A percentile compares a stretch with the other conserved stretches of the same genome.
Conservation (phyloP, 2,113 vertebrate genomes). For the Numenius arquata region DNA sequence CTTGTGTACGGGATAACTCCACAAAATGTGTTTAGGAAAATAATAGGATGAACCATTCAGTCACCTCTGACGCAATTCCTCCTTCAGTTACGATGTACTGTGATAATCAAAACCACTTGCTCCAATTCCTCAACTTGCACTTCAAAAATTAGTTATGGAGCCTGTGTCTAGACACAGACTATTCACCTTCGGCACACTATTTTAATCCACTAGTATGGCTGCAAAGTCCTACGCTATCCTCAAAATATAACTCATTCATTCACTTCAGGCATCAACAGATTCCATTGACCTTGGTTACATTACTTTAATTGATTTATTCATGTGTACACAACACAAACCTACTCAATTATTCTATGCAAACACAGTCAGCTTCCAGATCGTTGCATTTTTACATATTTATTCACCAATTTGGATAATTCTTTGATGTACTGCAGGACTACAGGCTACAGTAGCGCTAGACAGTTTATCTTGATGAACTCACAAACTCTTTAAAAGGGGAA, state of each 20-base stretch:
- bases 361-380: constrained; percentile 31
- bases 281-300: constrained; percentile 26
- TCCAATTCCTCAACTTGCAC: neutral
- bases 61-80: neutral
- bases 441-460: neutral
- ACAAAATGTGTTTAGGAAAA: neutral
- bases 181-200: neutral
- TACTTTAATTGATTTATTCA: constrained; percentile 43
- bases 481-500: neutral
- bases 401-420: neutral
- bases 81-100: neutral
- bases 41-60: neutral
- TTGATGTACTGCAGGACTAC: neutral
- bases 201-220: neutral
- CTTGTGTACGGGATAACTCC: neutral
- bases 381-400: constrained; percentile 38
- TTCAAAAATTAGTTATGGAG: neutral
- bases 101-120: neutral
- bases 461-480: neutral
- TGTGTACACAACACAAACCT: constrained; percentile 22
- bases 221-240: neutral
- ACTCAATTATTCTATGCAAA: constrained; percentile 48
- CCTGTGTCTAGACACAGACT: neutral
- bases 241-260: neutral
- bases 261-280: constrained; percentile 13